Percentiles rank a stretch among this genome's conserved stretches.
Conservation (phyloP, 1,140 invertebrate species). For the Camponotus floridanus region DNA sequence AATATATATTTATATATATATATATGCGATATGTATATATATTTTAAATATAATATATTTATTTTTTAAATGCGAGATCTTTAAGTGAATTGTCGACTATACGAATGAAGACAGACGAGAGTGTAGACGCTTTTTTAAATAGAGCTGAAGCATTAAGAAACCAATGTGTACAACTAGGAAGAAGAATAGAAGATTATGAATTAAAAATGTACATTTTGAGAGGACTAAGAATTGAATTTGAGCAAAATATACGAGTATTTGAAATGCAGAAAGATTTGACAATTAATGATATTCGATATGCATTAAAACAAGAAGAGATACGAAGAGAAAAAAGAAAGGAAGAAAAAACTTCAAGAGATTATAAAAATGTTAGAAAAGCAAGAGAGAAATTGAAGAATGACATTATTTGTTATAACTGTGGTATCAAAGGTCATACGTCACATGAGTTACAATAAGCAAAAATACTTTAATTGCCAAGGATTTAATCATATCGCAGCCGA, state of each 20-base stretch:
- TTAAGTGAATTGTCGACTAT: slow-evolving; percentile 21
- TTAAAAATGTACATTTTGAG: slow-evolving; percentile 34
- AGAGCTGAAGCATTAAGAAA: slow-evolving; percentile 24
- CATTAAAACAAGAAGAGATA: slow-evolving; percentile 26
- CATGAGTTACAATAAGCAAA: not conserved
- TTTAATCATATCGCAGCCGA: not conserved
- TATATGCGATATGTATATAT: no score
- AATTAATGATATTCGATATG: slow-evolving; percentile 32
- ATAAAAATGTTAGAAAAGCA: slow-evolving; percentile 17
- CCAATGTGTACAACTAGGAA: slow-evolving; percentile 27
- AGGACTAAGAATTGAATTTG: not conserved
- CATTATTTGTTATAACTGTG: slow-evolving; percentile 16
- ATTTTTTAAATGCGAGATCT: slow-evolving; percentile 23
- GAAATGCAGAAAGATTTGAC: slow-evolving; percentile 3
- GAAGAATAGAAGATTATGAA: slow-evolving; percentile 25
- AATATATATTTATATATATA: no score
- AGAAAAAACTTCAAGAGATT: not conserved
- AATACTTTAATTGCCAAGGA: slow-evolving; percentile 36
- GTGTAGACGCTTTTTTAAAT: slow-evolving; percentile 20
- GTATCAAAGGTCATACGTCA: not conserved
- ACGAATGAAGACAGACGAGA: slow-evolving; percentile 17
- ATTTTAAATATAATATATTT: no score
- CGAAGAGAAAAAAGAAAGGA: not conserved
- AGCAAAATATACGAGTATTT: slow-evolving; percentile 34
- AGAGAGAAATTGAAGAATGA: not conserved